Percentiles rank a stretch among this genome's conserved stretches.
Evolutionary conservation across 2,113 vertebrate genomes (phyloP).

Genomic region (Rhadina sibilatrix): DNA sequence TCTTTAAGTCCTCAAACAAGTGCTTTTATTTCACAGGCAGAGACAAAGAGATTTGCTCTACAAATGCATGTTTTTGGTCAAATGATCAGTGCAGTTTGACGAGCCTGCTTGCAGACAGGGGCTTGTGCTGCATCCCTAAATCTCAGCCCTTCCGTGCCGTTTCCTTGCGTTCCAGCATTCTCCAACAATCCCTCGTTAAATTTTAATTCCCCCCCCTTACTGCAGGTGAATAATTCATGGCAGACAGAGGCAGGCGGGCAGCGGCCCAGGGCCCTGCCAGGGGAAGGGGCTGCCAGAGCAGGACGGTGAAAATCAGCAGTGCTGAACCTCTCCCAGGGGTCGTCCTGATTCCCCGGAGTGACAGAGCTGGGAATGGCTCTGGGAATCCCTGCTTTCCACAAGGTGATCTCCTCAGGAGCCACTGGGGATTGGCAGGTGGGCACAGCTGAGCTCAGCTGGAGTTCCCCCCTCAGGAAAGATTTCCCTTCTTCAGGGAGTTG

Average conservation of each 20-base stretch:
- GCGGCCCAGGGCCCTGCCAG: neutral
- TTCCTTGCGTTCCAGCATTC: neutral
- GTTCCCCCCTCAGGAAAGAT: neutral
- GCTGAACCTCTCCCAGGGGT: accelerated
- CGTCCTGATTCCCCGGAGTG: neutral
- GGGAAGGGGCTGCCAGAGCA: neutral
- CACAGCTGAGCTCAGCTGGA: neutral
- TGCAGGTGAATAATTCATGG: constrained; percentile 18
- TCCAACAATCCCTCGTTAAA: constrained; percentile 3
- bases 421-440: neutral
- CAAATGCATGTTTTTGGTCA: neutral
- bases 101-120: neutral
- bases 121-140: neutral
- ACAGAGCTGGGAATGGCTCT: neutral
- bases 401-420: neutral
- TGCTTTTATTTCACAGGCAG: neutral
- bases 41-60: neutral
- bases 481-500: neutral
- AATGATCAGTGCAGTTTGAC: neutral
- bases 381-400: accelerated
- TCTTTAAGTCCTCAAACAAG: neutral
- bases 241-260: neutral
- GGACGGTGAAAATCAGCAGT: neutral
- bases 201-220: constrained; percentile 25
- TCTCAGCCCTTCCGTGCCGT: neutral